Percentiles rank a stretch among this genome's conserved stretches.
Evolutionary conservation across 1,140 invertebrate genomes (phyloP).

Genomic region (Calephelis nemesis): DNA sequence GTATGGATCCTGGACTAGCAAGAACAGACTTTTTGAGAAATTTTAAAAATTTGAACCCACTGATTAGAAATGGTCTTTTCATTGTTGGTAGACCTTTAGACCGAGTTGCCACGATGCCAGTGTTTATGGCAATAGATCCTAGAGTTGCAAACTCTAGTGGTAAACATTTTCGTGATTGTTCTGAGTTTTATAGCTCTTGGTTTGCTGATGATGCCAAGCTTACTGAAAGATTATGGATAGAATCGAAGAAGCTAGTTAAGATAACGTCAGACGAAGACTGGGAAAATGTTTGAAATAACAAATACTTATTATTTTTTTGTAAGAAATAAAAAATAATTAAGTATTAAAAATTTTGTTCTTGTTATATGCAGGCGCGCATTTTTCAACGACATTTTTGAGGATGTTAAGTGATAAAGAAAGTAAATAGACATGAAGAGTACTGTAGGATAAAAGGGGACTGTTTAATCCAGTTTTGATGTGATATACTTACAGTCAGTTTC

Average conservation of each 20-base stretch:
- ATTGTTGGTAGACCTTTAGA: conserved; percentile 71
- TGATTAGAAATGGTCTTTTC: conserved; percentile 36
- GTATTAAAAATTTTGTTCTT: too few relatives aligned
- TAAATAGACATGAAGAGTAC: too few relatives aligned
- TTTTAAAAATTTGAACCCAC: conserved; percentile 69
- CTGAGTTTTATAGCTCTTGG: conserved; percentile 50
- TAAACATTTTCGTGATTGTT: conserved; percentile 78
- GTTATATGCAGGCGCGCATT: too few relatives aligned
- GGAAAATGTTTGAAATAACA: conserved; percentile 23
- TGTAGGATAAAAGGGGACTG: too few relatives aligned
- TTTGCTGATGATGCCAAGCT: conserved; percentile 38
- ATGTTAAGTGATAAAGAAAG: too few relatives aligned
- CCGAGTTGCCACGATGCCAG: conserved; percentile 84
- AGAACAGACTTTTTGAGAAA: conserved; percentile 87
- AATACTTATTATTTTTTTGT: too few relatives aligned
- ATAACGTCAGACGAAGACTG: conserved; percentile 40
- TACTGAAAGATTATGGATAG: conserved; percentile 41
- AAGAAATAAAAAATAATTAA: too few relatives aligned
- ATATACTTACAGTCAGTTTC: too few relatives aligned
- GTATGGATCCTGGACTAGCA: conserved; percentile 89
- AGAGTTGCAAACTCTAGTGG: conserved; percentile 80
- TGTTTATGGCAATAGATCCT: conserved; percentile 84
- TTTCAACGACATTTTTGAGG: too few relatives aligned
- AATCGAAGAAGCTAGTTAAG: conserved; percentile 39
- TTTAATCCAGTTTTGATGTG: too few relatives aligned